Base-by-base conservation (phyloP, 2,113 vertebrate species). In the Echinops telfairi region DNA sequence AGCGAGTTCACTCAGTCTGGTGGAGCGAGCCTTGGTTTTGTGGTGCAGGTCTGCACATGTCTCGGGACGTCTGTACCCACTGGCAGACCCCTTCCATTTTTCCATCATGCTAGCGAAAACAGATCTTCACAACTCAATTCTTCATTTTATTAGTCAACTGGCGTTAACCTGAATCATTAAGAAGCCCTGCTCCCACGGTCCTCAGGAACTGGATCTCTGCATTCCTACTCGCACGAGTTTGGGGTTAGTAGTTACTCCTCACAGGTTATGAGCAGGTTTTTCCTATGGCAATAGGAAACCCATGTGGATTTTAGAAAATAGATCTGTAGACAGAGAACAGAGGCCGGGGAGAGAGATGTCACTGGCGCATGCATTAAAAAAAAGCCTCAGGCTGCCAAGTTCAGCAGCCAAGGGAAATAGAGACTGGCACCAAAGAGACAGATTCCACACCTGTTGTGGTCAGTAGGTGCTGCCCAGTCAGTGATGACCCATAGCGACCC, bases 121-220 rank as follows among this genome's bases (percentile, higher is more conserved):
- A 71, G 76, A 83, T 62, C 85, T 83, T 87, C 94, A 89, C 4
- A 75, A 90, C 33, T 80, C 70, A 83, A 82, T 77, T 90, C 88
- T 57, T 68, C n/a, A 22, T 94, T 95, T 92, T 85, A 89, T 38
- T 91, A 82, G 85, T 95, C 94, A 83, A 31, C 60, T 86, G 80
- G 83, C 85, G 78, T 88, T 96, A 81, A 80, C 82, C 79, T 58
- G 80, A 90, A 82, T 58, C 57, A 94, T 95, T 95, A 92, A 82
- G 76, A 92, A 94, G 27, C 27, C 58, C 40, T 60, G 14, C 62
- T 93, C 47, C 92, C 82, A 86, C 53, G 76, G n/a, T 36, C 77
- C 64, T 29, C 80, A 25, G 83, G 71, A 88, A 14, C 12, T 58
- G 43, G 53, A 91, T 43, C 71, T 71, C 33, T 31, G 40, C 7